phyloP scores from a whole-genome alignment of 2,888 invertebrate genomes.

The Seira ritae region DNA sequence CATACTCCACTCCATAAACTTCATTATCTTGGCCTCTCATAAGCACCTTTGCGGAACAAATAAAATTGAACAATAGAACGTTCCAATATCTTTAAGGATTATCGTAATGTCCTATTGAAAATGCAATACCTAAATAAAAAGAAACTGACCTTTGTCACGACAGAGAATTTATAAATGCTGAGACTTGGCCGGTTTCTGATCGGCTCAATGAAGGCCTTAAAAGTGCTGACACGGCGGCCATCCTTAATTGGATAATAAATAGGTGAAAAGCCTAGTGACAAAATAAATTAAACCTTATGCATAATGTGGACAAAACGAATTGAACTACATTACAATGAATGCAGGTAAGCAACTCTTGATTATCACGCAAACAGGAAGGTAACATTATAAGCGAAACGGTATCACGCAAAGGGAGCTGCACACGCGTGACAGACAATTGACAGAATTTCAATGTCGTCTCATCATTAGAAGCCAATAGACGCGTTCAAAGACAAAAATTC shows the following conservation, averaged over 20 bases:
- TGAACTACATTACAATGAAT: too few species aligned
- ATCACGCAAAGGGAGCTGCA: background rate
- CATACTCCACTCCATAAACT: conserved; percentile 69
- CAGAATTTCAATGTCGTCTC: background rate
- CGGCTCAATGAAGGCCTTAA: conserved; percentile 66
- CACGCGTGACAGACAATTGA: conserved; percentile 19
- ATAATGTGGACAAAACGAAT: too few species aligned
- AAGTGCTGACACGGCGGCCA: conserved; percentile 63
- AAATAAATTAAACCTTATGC: too few species aligned
- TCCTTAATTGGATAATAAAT: conserved; percentile 67
- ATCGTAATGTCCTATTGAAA: conserved; percentile 40
- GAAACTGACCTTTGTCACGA: conserved; percentile 63
- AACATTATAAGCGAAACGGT: too few species aligned
- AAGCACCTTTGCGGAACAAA: conserved; percentile 22
- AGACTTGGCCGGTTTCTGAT: conserved; percentile 54
- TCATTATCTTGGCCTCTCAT: conserved; percentile 37
- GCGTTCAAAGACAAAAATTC: too few species aligned
- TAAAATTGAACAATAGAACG: background rate
- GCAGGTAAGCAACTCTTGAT: too few species aligned
- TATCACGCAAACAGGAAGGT: too few species aligned
- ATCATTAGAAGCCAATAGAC: too few species aligned
- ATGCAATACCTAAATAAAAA: conserved; percentile 32
- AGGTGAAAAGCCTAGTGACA: conserved; percentile 54
- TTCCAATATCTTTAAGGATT: background rate
- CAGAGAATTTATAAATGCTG: conserved; percentile 67